These are phyloP conservation scores for Zenarchopterus dispar DNA, from an alignment of 2,797 vertebrate genomes.

Conservation along the genomic window DNA sequence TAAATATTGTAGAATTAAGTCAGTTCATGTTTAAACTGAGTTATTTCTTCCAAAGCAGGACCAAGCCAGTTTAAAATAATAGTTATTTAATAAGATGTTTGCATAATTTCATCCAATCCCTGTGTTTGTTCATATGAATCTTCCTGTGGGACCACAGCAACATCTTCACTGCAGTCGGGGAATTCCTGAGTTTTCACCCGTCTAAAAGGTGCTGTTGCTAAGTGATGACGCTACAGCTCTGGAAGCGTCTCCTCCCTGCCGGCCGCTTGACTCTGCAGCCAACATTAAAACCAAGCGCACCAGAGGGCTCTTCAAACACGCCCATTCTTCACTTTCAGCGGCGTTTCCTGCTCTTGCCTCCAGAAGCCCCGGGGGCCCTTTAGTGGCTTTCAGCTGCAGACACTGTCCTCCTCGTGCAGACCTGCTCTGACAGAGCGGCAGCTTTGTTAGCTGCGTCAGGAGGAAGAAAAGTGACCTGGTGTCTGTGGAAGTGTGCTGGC, in stretches of 20 bases:
- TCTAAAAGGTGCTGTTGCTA: slow-evolving; percentile 62
- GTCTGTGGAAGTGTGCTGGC: slow-evolving; percentile 36
- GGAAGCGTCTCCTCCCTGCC: slow-evolving; percentile 42
- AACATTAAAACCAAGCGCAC: slow-evolving; percentile 48
- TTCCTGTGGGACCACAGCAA: slow-evolving; percentile 15
- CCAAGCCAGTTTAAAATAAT: no score
- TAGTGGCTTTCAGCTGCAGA: slow-evolving; percentile 31
- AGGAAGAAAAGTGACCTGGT: slow-evolving; percentile 47
- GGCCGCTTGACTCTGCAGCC: slow-evolving; percentile 16
- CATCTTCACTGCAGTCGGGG: neutral
- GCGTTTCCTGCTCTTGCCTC: slow-evolving; percentile 37
- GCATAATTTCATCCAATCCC: no score
- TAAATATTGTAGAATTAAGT: no score
- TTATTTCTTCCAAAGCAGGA: no score
- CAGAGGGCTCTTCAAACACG: slow-evolving; percentile 38
- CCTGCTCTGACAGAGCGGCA: slow-evolving; percentile 31
- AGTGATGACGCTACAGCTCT: slow-evolving; percentile 20
- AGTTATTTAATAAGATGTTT: no score
- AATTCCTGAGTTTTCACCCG: slow-evolving; percentile 35
- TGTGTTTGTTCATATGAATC: neutral
- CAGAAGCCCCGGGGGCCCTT: slow-evolving; percentile 30
- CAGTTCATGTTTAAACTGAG: no score
- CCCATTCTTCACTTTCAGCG: slow-evolving; percentile 10
- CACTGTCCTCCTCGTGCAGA: slow-evolving; percentile 37
- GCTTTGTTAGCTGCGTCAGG: slow-evolving; percentile 37